Percentiles rank a stretch among this genome's conserved stretches.
These are phyloP conservation scores for Chrysina gloriosa DNA, from an alignment of 2,888 invertebrate genomes.

Conservation along the genomic window DNA sequence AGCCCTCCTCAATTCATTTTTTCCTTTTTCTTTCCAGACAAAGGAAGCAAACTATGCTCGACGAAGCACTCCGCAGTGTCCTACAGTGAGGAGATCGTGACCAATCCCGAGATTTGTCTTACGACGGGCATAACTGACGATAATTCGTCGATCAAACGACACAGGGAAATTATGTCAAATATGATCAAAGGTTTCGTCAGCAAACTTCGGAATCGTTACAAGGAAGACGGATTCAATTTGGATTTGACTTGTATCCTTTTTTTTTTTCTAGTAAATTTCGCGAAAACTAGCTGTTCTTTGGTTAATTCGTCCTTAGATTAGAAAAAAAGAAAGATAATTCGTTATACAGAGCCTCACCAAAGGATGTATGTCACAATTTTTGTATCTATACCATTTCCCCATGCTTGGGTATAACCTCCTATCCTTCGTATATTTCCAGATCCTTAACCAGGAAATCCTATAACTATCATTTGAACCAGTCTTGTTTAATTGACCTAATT, in stretches of 20 bases:
- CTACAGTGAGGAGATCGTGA: slow-evolving; percentile 40
- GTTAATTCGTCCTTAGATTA: too few species aligned
- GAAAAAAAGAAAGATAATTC: too few species aligned
- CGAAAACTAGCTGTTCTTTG: too few species aligned
- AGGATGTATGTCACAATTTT: too few species aligned
- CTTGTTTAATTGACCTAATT: too few species aligned
- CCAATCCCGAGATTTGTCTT: slow-evolving; percentile 31
- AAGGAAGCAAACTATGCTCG: slow-evolving; percentile 65
- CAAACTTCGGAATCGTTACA: slow-evolving; percentile 92
- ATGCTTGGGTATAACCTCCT: too few species aligned
- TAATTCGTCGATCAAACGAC: slow-evolving; percentile 48
- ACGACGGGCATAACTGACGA: slow-evolving; percentile 14
- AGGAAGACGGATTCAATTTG: slow-evolving; percentile 94
- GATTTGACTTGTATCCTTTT: slow-evolving; percentile 96
- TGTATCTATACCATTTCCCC: too few species aligned
- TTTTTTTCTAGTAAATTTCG: background rate
- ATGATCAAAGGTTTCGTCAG: slow-evolving; percentile 93
- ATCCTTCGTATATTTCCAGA: too few species aligned
- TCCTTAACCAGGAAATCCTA: too few species aligned
- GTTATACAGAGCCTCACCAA: too few species aligned
- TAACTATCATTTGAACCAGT: too few species aligned
- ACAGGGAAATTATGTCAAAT: slow-evolving; percentile 55
- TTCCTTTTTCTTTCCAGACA: slow-evolving; percentile 53
- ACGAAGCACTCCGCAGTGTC: slow-evolving; percentile 67
- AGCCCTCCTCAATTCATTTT: too few species aligned